phyloP scores from a whole-genome alignment of 2,888 invertebrate species.

The Troides helena region DNA sequence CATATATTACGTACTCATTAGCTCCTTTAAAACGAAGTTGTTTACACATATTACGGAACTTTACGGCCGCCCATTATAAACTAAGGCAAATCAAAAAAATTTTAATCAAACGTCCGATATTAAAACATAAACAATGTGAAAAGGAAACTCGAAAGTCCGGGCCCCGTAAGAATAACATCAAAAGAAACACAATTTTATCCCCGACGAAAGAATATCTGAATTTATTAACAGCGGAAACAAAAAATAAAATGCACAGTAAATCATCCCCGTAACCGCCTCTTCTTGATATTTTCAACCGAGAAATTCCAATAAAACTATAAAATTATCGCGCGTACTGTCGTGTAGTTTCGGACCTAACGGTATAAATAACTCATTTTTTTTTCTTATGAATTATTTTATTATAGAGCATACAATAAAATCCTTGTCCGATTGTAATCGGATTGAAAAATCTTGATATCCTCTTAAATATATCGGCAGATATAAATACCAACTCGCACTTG shows the following conservation, averaged over 20 bases:
- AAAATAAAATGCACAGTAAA: constrained; percentile 69
- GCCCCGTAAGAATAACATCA: constrained; percentile 36
- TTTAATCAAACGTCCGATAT: constrained; percentile 21
- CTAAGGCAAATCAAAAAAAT: constrained; percentile 16
- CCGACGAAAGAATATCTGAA: constrained; percentile 41
- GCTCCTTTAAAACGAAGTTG: constrained; percentile 15
- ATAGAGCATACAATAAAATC: constrained; percentile 69
- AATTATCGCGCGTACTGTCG: constrained; percentile 63
- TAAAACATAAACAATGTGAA: constrained; percentile 34
- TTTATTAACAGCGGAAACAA: constrained; percentile 67
- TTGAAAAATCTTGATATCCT: constrained; percentile 50
- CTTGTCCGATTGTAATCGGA: constrained; percentile 51
- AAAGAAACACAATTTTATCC: constrained; percentile 34
- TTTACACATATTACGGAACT: constrained; percentile 16
- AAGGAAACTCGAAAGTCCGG: constrained; percentile 36
- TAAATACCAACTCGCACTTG: no score
- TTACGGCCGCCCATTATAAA: constrained; percentile 15
- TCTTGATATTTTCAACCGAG: constrained; percentile 59
- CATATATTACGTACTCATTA: neutral
- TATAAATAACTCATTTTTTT: constrained; percentile 60
- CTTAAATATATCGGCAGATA: neutral
- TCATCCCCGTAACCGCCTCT: constrained; percentile 56
- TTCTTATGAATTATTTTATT: constrained; percentile 64
- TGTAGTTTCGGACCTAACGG: constrained; percentile 54
- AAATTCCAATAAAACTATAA: constrained; percentile 74